Evolutionary conservation across 2,888 invertebrate species (phyloP).

Genomic region (Selenia dentaria): DNA sequence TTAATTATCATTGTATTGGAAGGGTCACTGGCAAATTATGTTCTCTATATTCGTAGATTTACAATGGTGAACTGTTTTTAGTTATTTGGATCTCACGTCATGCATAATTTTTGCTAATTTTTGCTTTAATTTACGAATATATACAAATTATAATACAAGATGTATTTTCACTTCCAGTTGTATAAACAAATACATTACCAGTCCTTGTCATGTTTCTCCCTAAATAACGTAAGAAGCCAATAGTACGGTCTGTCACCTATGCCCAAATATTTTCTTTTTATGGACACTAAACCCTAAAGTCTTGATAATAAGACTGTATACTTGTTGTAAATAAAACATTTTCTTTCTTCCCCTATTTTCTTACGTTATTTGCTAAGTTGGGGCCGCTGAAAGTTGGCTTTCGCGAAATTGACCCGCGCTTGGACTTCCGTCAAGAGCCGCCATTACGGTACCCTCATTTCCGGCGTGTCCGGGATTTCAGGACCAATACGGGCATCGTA

Average conservation of each 20-base stretch:
- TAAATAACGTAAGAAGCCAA: slow-evolving; percentile 32
- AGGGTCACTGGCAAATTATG: too few relatives aligned
- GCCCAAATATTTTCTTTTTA: slow-evolving; percentile 3
- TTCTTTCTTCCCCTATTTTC: slow-evolving; percentile 41
- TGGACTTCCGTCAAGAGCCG: slow-evolving; percentile 55
- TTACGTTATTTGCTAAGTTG: slow-evolving; percentile 53
- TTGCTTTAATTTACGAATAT: too few relatives aligned
- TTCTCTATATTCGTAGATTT: too few relatives aligned
- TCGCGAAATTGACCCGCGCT: slow-evolving; percentile 52
- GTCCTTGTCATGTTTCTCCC: too few relatives aligned
- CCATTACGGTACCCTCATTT: slow-evolving; percentile 64
- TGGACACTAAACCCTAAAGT: slow-evolving; percentile 14
- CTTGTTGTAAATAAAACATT: slow-evolving; percentile 6
- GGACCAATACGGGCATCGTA: slow-evolving; percentile 40
- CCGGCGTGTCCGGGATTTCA: slow-evolving; percentile 51
- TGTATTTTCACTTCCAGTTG: too few relatives aligned
- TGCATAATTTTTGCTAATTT: too few relatives aligned
- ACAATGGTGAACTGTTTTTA: too few relatives aligned
- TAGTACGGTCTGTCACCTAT: slow-evolving; percentile 34
- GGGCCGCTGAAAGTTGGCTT: slow-evolving; percentile 44
- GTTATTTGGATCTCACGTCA: too few relatives aligned
- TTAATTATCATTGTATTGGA: too few relatives aligned
- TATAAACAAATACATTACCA: too few relatives aligned
- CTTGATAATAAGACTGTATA: slow-evolving; percentile 15
- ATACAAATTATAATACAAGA: too few relatives aligned